These are phyloP conservation scores for Capitulum mitella DNA, from an alignment of 2,888 invertebrate genomes.

Conservation along the genomic window DNA sequence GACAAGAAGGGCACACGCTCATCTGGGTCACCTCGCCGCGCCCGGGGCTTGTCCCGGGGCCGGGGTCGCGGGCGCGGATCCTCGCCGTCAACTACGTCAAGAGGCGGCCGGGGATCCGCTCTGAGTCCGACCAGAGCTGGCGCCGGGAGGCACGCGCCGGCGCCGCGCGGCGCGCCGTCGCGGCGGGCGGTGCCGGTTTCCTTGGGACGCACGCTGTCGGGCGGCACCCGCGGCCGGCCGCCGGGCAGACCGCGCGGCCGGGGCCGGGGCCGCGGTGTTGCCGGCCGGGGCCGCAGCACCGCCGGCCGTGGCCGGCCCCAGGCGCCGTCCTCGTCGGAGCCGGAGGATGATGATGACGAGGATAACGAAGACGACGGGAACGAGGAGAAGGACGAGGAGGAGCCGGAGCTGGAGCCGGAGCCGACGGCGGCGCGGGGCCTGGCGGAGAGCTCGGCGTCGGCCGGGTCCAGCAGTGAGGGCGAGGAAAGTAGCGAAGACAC, in stretches of 20 bases:
- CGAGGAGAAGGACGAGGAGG: not conserved
- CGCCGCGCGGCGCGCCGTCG: not conserved
- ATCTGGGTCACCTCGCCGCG: not conserved
- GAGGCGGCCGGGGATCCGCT: not conserved
- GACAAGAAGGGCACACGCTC: not conserved
- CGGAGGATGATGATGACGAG: not conserved
- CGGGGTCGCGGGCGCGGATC: not conserved
- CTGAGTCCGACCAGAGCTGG: not conserved
- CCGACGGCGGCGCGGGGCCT: not conserved
- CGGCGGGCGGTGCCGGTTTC: not conserved
- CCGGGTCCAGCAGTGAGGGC: not conserved
- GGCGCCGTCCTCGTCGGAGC: not conserved
- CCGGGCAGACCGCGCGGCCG: not conserved
- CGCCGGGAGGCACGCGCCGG: not conserved
- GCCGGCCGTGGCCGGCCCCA: not conserved
- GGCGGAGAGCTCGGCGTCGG: conserved; percentile 1
- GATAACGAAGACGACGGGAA: not conserved
- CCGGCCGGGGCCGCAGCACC: not conserved
- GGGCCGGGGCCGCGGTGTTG: not conserved
- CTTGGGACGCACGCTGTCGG: not conserved
- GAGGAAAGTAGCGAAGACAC: not conserved
- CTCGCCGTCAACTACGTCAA: not conserved
- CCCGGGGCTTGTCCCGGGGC: not conserved
- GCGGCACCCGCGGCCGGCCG: not conserved
- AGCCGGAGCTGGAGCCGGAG: not conserved